Evolutionary conservation across 2,113 vertebrate genomes (phyloP).

Genomic region (Clinocottus analis): DNA sequence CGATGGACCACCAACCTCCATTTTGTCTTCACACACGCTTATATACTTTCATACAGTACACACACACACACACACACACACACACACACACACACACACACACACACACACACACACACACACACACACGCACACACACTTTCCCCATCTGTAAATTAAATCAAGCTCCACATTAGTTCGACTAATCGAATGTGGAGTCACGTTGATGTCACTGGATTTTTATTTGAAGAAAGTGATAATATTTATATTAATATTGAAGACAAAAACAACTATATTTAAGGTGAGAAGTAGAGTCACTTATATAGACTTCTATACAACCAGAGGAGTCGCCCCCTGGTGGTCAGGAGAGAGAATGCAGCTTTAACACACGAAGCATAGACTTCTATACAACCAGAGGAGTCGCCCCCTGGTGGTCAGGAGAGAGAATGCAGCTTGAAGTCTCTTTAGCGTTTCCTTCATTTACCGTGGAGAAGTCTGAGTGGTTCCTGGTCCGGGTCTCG

Average conservation of each 20-base stretch:
- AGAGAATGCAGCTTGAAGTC: too few relatives aligned
- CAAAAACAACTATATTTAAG: background rate
- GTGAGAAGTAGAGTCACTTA: too few relatives aligned
- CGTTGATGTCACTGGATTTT: background rate
- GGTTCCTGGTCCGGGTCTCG: background rate
- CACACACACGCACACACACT: background rate
- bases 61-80: background rate
- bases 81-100: background rate
- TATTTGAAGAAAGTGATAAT: background rate
- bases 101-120: constrained; percentile 5
- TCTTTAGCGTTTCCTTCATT: too few relatives aligned
- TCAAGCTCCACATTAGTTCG: constrained; percentile 19
- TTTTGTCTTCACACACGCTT: constrained; percentile 4
- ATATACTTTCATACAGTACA: too few relatives aligned
- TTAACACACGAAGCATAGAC: too few relatives aligned
- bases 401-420: too few relatives aligned
- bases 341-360: too few relatives aligned
- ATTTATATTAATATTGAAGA: too few relatives aligned
- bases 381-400: too few relatives aligned
- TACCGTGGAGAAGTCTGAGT: too few relatives aligned
- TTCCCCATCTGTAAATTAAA: constrained; percentile 21
- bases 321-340: too few relatives aligned
- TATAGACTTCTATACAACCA: too few relatives aligned
- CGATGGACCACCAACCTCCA: constrained; percentile 51
- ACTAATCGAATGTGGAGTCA: background rate